Evolutionary conservation across 2,888 invertebrate species (phyloP).

Genomic region (Ischnura elegans): DNA sequence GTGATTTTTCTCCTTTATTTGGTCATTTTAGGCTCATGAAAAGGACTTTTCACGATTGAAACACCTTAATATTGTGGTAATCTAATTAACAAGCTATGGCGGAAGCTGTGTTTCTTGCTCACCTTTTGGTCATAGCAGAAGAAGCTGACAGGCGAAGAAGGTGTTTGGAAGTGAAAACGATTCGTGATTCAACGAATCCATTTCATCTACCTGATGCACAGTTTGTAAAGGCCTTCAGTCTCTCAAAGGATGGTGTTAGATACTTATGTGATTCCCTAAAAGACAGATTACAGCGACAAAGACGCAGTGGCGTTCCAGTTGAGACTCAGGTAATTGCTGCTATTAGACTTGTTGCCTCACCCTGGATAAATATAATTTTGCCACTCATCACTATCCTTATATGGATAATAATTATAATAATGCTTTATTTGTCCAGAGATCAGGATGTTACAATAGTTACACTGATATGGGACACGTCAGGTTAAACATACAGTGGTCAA

Average conservation of each 20-base stretch:
- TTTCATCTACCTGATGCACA: background rate
- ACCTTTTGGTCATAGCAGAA: conserved; percentile 2
- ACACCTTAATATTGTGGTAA: background rate
- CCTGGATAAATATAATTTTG: background rate
- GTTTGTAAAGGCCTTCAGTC: background rate
- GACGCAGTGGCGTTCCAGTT: background rate
- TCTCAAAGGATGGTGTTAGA: background rate
- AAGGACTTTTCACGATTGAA: background rate
- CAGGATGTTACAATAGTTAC: too few species aligned
- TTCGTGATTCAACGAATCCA: background rate
- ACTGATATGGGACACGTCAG: too few species aligned
- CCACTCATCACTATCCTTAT: background rate
- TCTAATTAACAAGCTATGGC: background rate
- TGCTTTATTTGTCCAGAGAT: too few species aligned
- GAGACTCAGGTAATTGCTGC: background rate
- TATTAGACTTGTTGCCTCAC: background rate
- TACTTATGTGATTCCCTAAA: background rate
- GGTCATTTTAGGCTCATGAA: background rate
- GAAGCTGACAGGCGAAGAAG: background rate
- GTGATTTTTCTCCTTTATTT: too few species aligned
- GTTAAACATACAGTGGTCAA: too few species aligned
- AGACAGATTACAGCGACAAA: background rate
- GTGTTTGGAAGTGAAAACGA: background rate
- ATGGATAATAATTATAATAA: background rate
- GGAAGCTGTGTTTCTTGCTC: background rate